phyloP scores from a whole-genome alignment of 1,140 invertebrate genomes.

The Psix sp. region DNA sequence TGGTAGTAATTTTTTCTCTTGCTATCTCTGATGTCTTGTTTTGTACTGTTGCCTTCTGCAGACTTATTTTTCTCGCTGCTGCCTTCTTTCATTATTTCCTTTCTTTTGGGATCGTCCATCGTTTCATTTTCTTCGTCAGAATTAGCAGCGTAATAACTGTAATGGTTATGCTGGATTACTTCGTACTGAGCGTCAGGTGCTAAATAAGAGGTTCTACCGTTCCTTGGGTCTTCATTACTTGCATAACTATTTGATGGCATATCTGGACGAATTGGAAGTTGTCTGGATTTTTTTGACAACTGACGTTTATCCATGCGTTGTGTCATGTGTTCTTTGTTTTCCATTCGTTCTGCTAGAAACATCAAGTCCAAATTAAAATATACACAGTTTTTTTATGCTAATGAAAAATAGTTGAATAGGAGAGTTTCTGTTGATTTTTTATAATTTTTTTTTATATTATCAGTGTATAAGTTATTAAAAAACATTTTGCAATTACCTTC shows the following conservation, averaged over 20 bases:
- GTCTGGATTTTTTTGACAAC: slow-evolving; percentile 78
- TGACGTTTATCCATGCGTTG: slow-evolving; percentile 78
- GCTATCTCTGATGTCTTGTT: slow-evolving; percentile 58
- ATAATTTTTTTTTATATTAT: too few relatives aligned
- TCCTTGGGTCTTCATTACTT: slow-evolving; percentile 67
- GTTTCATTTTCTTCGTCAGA: slow-evolving; percentile 67
- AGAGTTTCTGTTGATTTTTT: too few relatives aligned
- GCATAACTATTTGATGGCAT: slow-evolving; percentile 68
- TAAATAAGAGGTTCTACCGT: slow-evolving; percentile 72
- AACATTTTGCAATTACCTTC: slow-evolving; percentile 62
- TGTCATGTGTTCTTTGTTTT: slow-evolving; percentile 78
- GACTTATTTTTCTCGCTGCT: slow-evolving; percentile 25
- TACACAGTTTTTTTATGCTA: too few relatives aligned
- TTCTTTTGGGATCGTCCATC: slow-evolving; percentile 58
- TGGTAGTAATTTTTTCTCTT: slow-evolving; percentile 51
- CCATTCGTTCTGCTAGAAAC: slow-evolving; percentile 61
- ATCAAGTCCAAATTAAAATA: too few relatives aligned
- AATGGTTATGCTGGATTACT: slow-evolving; percentile 76
- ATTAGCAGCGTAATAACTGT: slow-evolving; percentile 65
- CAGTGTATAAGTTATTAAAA: slow-evolving; percentile 5
- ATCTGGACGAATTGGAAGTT: slow-evolving; percentile 77
- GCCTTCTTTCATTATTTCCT: slow-evolving; percentile 38
- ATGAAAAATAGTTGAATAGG: too few relatives aligned
- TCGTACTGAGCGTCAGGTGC: slow-evolving; percentile 82
- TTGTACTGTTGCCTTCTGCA: slow-evolving; percentile 39